Conservation (phyloP, 2,797 vertebrate genomes). For the Philypnodon macrostomus region DNA sequence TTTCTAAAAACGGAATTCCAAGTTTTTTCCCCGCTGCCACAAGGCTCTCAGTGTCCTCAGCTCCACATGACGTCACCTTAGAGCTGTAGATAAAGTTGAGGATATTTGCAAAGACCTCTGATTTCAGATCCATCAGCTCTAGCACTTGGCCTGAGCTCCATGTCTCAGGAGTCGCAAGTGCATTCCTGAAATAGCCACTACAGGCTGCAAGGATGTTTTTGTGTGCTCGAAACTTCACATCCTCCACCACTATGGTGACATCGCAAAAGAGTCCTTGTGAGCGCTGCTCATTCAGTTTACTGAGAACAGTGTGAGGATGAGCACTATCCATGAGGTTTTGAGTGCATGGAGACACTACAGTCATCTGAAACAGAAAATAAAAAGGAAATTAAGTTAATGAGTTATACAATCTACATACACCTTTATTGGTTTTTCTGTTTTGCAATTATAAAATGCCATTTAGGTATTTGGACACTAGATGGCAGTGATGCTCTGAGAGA, state of each 20-base stretch:
- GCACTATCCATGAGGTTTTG: conserved; percentile 89
- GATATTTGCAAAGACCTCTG: conserved; percentile 95
- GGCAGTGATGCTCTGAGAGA: conserved; percentile 62
- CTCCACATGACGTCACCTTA: conserved; percentile 81
- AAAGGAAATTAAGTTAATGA: conserved; percentile 12
- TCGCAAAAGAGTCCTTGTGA: conserved; percentile 93
- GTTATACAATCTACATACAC: conserved; percentile 4
- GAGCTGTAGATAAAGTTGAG: conserved; percentile 98
- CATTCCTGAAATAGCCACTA: conserved; percentile 93
- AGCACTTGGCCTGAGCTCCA: conserved; percentile 89
- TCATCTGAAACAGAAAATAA: conserved; percentile 79
- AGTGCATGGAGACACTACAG: conserved; percentile 83
- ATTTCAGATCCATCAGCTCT: conserved; percentile 93
- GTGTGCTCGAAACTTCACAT: conserved; percentile 97
- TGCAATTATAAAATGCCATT: conserved; percentile 9
- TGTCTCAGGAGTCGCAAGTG: conserved; percentile 84
- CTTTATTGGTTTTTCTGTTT: conserved; percentile 3
- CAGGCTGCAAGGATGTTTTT: conserved; percentile 95
- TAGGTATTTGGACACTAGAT: conserved; percentile 69
- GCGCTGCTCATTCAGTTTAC: conserved; percentile 92
- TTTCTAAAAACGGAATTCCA: conserved; percentile 96
- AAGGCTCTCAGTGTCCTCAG: conserved; percentile 83
- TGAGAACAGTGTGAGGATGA: conserved; percentile 89
- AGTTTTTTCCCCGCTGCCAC: conserved; percentile 92
- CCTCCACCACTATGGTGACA: conserved; percentile 96